Evolutionary conservation across 1,140 invertebrate genomes (phyloP).

Genomic region (Lepidurus packardi): DNA sequence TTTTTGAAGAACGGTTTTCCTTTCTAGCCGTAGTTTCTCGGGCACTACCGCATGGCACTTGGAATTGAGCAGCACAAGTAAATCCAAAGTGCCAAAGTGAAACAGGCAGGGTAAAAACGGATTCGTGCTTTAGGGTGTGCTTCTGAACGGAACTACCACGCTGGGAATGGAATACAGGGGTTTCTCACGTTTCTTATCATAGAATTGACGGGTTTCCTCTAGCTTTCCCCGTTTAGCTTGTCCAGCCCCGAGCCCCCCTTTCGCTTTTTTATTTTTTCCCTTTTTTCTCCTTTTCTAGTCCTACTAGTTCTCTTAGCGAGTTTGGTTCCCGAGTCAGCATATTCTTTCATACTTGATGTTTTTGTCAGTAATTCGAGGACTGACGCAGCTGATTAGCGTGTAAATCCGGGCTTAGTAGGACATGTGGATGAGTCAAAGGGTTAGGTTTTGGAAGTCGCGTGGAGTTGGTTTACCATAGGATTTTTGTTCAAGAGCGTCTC

Average conservation of each 20-base stretch:
- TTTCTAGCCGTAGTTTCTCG: not conserved
- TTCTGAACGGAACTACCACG: slow-evolving; percentile 12
- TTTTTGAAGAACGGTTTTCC: not conserved
- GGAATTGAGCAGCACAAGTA: not conserved
- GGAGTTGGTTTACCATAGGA: not conserved
- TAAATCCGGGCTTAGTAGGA: too few relatives aligned
- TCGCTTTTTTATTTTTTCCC: not conserved
- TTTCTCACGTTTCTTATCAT: slow-evolving; percentile 8
- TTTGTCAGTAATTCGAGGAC: too few relatives aligned
- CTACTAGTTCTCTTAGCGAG: too few relatives aligned
- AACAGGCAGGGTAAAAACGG: not conserved
- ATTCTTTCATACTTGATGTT: too few relatives aligned
- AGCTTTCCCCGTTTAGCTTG: too few relatives aligned
- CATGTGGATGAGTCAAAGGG: not conserved
- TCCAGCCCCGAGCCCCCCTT: not conserved
- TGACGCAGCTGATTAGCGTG: too few relatives aligned
- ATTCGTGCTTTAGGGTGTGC: slow-evolving; percentile 13
- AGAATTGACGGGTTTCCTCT: not conserved
- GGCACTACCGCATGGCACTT: not conserved
- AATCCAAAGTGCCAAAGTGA: not conserved
- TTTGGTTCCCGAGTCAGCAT: too few relatives aligned
- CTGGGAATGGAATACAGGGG: slow-evolving; percentile 2
- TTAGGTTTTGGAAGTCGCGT: not conserved
- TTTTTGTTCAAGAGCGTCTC: not conserved
- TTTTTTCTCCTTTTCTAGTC: too few relatives aligned